These are phyloP conservation scores for Hyphantria cunea DNA, from an alignment of 1,140 invertebrate genomes.

Conservation along the genomic window DNA sequence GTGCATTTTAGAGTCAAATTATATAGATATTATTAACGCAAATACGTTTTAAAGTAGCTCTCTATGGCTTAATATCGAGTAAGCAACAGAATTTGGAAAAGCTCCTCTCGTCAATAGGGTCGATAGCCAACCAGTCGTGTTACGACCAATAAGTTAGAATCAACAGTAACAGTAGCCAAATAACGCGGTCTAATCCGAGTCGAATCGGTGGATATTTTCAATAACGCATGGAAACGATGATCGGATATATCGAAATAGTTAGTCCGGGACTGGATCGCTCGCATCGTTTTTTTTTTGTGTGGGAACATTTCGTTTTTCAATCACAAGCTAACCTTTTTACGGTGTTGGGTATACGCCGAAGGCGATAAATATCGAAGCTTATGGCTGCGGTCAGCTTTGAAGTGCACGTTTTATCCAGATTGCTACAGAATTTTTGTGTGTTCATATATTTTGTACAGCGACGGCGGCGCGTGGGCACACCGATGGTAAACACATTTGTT, in stretches of 20 bases:
- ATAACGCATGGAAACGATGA: conserved; percentile 58
- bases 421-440: conserved; percentile 50
- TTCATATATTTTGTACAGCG: conserved; percentile 28
- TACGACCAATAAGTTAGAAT: conserved; percentile 69
- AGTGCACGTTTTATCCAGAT: conserved; percentile 55
- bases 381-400: conserved; percentile 72
- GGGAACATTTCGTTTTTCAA: conserved; percentile 70
- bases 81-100: conserved; percentile 14
- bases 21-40: conserved; percentile 58
- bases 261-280: conserved; percentile 36
- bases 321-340: conserved; percentile 63
- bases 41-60: conserved; percentile 52
- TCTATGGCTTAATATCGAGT: conserved; percentile 37
- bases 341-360: conserved; percentile 42
- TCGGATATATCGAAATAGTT: conserved; percentile 46
- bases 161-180: conserved; percentile 70
- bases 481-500: conserved; percentile 14
- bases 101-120: conserved; percentile 20
- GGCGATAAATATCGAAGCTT: conserved; percentile 74
- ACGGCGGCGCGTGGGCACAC: conserved; percentile 20
- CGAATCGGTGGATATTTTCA: conserved; percentile 67
- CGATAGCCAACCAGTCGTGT: conserved; percentile 1
- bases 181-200: conserved; percentile 66
- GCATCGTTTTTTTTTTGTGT: conserved; percentile 51
- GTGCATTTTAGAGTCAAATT: conserved; percentile 16